phyloP scores from a whole-genome alignment of 2,888 invertebrate genomes.

The Epinotia bilunana region DNA sequence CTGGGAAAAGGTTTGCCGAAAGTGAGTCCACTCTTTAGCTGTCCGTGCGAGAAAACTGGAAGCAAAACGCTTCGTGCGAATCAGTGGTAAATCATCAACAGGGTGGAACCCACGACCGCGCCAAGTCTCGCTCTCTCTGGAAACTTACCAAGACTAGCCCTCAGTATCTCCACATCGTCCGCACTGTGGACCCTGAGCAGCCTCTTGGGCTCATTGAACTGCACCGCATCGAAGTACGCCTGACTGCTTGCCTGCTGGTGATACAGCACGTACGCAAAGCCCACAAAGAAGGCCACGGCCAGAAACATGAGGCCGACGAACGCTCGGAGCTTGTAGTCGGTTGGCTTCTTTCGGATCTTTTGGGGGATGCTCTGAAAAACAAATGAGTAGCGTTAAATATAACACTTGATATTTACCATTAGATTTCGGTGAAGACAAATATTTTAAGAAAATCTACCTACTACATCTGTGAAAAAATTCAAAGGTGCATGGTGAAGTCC shows the following conservation, averaged over 20 bases:
- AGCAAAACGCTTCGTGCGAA: too few species aligned
- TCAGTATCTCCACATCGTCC: constrained; percentile 88
- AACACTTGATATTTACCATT: too few species aligned
- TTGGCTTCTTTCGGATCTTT: constrained; percentile 88
- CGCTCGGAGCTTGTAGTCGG: constrained; percentile 91
- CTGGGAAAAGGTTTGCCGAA: too few species aligned
- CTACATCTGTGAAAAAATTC: too few species aligned
- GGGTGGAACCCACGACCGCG: too few species aligned
- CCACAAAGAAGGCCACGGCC: constrained; percentile 91
- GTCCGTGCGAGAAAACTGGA: too few species aligned
- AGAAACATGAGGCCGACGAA: constrained; percentile 93
- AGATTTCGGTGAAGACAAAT: too few species aligned
- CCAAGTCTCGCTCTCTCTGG: too few species aligned
- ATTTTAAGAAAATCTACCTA: too few species aligned
- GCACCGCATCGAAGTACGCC: constrained; percentile 92
- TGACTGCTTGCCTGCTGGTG: constrained; percentile 92
- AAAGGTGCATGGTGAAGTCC: too few species aligned
- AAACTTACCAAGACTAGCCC: constrained; percentile 85
- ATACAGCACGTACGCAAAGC: constrained; percentile 93
- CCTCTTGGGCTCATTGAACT: constrained; percentile 91
- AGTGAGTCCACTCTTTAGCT: too few species aligned
- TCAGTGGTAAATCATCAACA: too few species aligned
- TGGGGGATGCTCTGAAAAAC: constrained; percentile 88
- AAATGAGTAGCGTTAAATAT: neutral
- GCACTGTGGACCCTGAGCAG: constrained; percentile 89